Base-by-base conservation (phyloP, 2,113 vertebrate species). In the Peromyscus leucopus region DNA sequence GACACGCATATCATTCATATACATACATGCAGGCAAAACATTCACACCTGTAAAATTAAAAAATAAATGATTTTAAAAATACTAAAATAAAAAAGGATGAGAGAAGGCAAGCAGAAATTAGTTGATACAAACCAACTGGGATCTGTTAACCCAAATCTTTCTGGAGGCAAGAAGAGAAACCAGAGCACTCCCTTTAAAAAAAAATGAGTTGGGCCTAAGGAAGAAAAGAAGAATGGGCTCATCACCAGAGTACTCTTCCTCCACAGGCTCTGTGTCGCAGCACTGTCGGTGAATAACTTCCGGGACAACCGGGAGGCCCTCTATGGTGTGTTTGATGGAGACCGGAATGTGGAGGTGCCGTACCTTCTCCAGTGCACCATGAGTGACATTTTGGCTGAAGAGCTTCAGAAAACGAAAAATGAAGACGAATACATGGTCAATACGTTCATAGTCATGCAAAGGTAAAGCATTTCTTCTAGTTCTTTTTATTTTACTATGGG, bases 381-480 rank as follows among this genome's bases (percentile, higher is more conserved):
- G 99, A 99, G 99, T 0, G 99, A 99, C 92, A 99, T 99, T 96
- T 97, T 99, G 96, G 99, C 99, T 0, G 99, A 99, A 90, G 99
- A 99, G 95, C 98, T 99, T 13, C 99, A 99, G 98, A 99, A 99
- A 97, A 99, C 99, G 21, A 99, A 99, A 97, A 99, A 99, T 0
- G 99, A 99, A 74, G 99, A 99, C 95, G 99, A 99, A 79, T 99
- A 99, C 98, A 99, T 99, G 99, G 99, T 99, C 97, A 99, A 99
- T 96, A 99, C 99, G 0, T 99, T 99, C 98, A 99, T 99, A 0
- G 99, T 99, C 78, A 99, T 99, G 99, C 99, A 99, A 95, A 99
- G 99, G 99, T 99, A 74, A 97, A 2, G 5, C 1, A 0, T 21
- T n/a, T 33, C 4, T 26, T 65, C 39, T 7, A 24, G 21, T 21